Evolutionary conservation across 1,140 invertebrate species (phyloP).

Genomic region (Eupeodes corollae): DNA sequence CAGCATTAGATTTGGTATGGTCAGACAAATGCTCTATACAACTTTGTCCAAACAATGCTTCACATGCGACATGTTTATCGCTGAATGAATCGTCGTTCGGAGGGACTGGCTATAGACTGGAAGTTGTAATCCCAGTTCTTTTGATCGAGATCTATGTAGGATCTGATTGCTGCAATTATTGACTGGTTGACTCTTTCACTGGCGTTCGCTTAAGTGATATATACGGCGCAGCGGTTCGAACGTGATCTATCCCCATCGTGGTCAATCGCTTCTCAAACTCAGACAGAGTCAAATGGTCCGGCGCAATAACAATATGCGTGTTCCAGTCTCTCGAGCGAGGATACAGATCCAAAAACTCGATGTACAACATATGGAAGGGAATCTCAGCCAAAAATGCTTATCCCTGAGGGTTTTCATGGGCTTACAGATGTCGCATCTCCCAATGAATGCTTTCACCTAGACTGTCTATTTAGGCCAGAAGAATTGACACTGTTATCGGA

Average conservation of each 20-base stretch:
- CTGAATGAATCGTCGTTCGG: no score
- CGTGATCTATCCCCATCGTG: slow-evolving; percentile 1
- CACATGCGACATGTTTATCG: no score
- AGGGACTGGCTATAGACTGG: neutral
- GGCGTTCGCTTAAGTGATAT: slow-evolving; percentile 3
- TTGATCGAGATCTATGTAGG: slow-evolving; percentile 2
- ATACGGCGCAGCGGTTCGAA: neutral
- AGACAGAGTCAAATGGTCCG: slow-evolving; percentile 5
- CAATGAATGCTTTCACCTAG: no score
- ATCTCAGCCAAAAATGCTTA: slow-evolving; percentile 1
- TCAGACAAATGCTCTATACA: no score
- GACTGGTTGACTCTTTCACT: slow-evolving; percentile 4
- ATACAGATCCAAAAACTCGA: slow-evolving; percentile 6
- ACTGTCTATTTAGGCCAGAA: neutral
- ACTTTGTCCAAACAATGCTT: no score
- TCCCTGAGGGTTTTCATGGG: neutral
- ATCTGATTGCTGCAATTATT: slow-evolving; percentile 1
- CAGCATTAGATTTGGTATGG: no score
- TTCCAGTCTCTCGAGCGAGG: neutral
- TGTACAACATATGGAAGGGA: no score
- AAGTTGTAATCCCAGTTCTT: slow-evolving; percentile 2
- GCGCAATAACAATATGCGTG: slow-evolving; percentile 1
- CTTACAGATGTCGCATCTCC: no score
- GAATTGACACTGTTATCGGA: neutral
- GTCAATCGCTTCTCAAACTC: neutral